Evolutionary conservation across 2,797 vertebrate species (phyloP).

Genomic region (Sarcophilus harrisii): DNA sequence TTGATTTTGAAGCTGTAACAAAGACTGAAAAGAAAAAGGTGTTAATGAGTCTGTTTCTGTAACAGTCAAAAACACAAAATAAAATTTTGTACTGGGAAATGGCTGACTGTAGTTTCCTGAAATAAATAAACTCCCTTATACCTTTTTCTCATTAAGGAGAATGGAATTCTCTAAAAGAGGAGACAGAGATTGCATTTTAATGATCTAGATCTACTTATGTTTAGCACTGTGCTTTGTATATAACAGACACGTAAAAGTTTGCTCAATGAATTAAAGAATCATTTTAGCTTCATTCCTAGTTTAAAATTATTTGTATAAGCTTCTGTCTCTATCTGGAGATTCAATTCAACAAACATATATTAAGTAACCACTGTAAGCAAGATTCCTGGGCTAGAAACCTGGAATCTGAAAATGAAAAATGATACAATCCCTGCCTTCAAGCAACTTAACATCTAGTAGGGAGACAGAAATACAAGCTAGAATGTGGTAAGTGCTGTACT

Average conservation of each 20-base stretch:
- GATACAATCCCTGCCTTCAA: not conserved
- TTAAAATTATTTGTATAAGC: not conserved
- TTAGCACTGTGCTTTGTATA: not conserved
- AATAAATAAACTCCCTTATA: not conserved
- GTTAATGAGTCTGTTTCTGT: not conserved
- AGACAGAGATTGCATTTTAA: not conserved
- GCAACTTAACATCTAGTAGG: not conserved
- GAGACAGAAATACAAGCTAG: not conserved
- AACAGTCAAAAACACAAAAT: not conserved
- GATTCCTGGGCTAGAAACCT: not conserved
- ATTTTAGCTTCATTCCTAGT: not conserved
- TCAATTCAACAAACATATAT: not conserved
- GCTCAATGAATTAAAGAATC: not conserved
- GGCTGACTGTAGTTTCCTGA: not conserved
- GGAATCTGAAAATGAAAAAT: not conserved
- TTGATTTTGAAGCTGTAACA: slow-evolving; percentile 93
- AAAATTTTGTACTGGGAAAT: not conserved
- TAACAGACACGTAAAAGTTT: not conserved
- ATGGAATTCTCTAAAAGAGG: not conserved
- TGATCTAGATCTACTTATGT: not conserved
- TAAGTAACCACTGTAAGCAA: not conserved
- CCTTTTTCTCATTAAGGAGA: not conserved
- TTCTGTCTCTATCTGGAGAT: not conserved
- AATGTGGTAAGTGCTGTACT: not conserved
- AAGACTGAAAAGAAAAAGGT: slow-evolving; percentile 85